These are phyloP conservation scores for Rutpela maculata DNA, from an alignment of 2,888 invertebrate genomes.

Conservation along the genomic window DNA sequence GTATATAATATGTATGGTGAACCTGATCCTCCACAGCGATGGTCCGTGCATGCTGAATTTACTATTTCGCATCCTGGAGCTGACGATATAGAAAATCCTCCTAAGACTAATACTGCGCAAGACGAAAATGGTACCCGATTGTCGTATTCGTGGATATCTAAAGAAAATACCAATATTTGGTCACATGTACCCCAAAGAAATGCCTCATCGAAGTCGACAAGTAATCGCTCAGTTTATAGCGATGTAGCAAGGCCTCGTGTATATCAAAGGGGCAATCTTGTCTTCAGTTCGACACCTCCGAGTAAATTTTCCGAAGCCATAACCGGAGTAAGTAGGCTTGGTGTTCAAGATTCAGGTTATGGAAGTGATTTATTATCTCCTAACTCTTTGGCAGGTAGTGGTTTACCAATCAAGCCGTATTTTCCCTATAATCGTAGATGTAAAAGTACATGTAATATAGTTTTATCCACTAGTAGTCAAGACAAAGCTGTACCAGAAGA, in stretches of 20 bases:
- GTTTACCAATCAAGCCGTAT: slow-evolving; percentile 60
- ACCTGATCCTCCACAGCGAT: slow-evolving; percentile 76
- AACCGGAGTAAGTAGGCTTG: slow-evolving; percentile 21
- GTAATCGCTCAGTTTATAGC: slow-evolving; percentile 25
- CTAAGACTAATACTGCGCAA: slow-evolving; percentile 70
- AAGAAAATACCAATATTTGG: slow-evolving; percentile 43
- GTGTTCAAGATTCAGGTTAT: slow-evolving; percentile 74
- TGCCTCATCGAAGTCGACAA: slow-evolving; percentile 41
- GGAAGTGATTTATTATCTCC: slow-evolving; percentile 76
- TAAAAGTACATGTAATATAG: slow-evolving; percentile 82
- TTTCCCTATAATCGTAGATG: slow-evolving; percentile 75
- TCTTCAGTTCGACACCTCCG: slow-evolving; percentile 76
- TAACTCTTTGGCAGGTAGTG: slow-evolving; percentile 67
- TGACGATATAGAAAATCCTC: slow-evolving; percentile 71
- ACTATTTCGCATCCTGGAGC: slow-evolving; percentile 77
- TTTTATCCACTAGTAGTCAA: slow-evolving; percentile 76
- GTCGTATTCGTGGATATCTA: slow-evolving; percentile 75
- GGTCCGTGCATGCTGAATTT: slow-evolving; percentile 83
- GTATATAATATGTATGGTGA: slow-evolving; percentile 52
- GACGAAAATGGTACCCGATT: slow-evolving; percentile 76
- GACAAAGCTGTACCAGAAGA: slow-evolving; percentile 57
- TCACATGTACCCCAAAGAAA: slow-evolving; percentile 37
- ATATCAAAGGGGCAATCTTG: slow-evolving; percentile 76
- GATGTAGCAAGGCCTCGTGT: slow-evolving; percentile 57
- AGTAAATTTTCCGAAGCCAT: slow-evolving; percentile 25